Evolutionary conservation across 2,113 vertebrate genomes (phyloP).

Genomic region (Excalfactoria chinensis): DNA sequence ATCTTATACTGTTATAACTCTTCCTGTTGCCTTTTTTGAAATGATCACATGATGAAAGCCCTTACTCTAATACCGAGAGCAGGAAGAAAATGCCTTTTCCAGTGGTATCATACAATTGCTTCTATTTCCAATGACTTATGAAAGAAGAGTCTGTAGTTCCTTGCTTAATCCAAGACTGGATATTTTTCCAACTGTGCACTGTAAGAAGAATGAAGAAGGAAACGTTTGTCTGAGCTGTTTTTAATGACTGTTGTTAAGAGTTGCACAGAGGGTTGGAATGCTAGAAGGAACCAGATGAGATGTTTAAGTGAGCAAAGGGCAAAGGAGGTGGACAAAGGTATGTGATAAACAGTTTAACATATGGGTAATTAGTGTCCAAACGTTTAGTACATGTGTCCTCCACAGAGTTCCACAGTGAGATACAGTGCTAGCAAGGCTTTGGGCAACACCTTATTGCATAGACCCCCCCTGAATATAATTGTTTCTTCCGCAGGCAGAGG

Average conservation of each 20-base stretch:
- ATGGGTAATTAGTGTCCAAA: not conserved
- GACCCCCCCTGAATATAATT: accelerated
- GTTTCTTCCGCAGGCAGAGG: not conserved
- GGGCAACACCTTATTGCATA: not conserved
- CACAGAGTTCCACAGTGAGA: not conserved
- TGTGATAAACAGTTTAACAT: not conserved
- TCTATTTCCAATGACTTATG: not conserved
- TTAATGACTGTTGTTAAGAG: not conserved
- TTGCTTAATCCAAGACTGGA: not conserved
- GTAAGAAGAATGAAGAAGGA: not conserved
- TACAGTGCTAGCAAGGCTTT: not conserved
- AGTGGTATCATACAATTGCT: not conserved
- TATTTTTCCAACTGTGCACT: not conserved
- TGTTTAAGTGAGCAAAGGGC: not conserved
- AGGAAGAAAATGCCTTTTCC: not conserved
- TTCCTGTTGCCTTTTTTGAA: not conserved
- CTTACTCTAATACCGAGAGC: not conserved
- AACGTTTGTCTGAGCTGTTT: not conserved
- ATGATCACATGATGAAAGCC: not conserved
- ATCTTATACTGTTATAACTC: not conserved
- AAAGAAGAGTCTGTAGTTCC: not conserved
- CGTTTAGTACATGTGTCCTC: accelerated
- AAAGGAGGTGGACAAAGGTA: not conserved
- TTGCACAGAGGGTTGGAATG: not conserved
- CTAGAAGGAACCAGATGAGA: not conserved